phyloP scores from a whole-genome alignment of 64 coral and sea anemone species.

The Montipora sp. region DNA sequence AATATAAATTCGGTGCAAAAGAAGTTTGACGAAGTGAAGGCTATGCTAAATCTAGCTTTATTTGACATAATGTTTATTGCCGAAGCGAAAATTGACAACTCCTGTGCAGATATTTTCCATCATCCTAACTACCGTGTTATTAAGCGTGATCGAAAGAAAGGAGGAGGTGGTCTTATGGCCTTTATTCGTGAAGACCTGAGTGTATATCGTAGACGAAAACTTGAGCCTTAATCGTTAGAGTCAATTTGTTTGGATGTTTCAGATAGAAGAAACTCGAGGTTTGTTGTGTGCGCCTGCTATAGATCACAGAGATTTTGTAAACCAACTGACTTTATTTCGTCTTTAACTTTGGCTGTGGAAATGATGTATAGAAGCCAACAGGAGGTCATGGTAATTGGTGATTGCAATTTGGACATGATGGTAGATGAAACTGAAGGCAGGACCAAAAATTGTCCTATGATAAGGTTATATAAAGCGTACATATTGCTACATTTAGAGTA shows the following conservation, averaged over 20 bases:
- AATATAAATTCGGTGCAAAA: slow-evolving; percentile 18
- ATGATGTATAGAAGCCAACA: slow-evolving; percentile 1
- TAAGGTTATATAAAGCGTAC: no score
- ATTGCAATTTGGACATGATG: not conserved
- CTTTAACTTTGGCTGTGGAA: not conserved
- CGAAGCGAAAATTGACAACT: no score
- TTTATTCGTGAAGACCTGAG: slow-evolving; percentile 30
- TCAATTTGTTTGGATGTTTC: slow-evolving; percentile 38
- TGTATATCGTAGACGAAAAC: slow-evolving; percentile 25
- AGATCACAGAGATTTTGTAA: slow-evolving; percentile 22
- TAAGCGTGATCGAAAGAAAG: slow-evolving; percentile 52
- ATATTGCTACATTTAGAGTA: no score
- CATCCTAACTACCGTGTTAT: slow-evolving; percentile 43
- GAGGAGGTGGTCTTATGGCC: slow-evolving; percentile 54
- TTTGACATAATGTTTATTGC: no score
- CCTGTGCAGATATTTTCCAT: slow-evolving; percentile 1
- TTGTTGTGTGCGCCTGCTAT: slow-evolving; percentile 39
- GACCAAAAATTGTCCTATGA: no score
- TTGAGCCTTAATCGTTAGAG: slow-evolving; percentile 43
- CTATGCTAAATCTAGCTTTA: not conserved
- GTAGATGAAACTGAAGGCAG: no score
- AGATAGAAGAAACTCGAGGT: not conserved
- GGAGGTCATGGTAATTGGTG: not conserved
- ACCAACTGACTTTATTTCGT: slow-evolving; percentile 15
- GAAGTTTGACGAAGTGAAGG: not conserved